Conservation (phyloP, 2,888 invertebrate genomes). For the Cheilosia pagana region DNA sequence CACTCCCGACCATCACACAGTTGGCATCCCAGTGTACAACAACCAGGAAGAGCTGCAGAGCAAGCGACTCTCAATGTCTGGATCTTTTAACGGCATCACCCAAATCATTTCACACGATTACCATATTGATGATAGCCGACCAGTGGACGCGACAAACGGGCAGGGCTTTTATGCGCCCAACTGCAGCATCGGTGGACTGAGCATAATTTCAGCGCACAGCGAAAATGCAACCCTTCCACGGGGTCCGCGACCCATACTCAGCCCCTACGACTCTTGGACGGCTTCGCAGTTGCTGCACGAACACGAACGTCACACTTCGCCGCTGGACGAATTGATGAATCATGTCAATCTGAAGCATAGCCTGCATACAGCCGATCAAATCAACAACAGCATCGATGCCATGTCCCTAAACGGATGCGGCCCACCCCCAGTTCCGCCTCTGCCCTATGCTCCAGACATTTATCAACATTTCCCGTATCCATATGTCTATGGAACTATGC, state of each 20-base stretch:
- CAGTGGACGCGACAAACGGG: background rate
- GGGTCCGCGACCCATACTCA: constrained; percentile 82
- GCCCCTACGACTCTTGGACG: constrained; percentile 86
- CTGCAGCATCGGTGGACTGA: constrained; percentile 61
- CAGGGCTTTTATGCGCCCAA: constrained; percentile 41
- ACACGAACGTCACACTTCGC: constrained; percentile 74
- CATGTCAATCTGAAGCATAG: constrained; percentile 77
- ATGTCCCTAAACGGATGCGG: constrained; percentile 51
- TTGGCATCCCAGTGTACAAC: constrained; percentile 84
- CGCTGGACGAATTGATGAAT: constrained; percentile 66
- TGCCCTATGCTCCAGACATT: constrained; percentile 79
- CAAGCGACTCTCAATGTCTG: constrained; percentile 83
- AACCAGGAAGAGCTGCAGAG: constrained; percentile 84
- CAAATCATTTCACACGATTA: constrained; percentile 43
- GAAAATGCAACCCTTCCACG: constrained; percentile 80
- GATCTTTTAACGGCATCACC: constrained; percentile 43
- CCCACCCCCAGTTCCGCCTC: constrained; percentile 85
- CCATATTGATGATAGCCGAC: constrained; percentile 36
- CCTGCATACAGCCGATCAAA: constrained; percentile 18
- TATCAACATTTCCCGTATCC: constrained; percentile 55
- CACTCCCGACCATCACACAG: constrained; percentile 82
- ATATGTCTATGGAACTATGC: constrained; percentile 43
- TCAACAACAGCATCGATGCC: constrained; percentile 35
- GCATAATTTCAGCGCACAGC: constrained; percentile 78
- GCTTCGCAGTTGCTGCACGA: constrained; percentile 85